Conservation (phyloP, 2,888 invertebrate species). For the Cosmopolites sordidus region DNA sequence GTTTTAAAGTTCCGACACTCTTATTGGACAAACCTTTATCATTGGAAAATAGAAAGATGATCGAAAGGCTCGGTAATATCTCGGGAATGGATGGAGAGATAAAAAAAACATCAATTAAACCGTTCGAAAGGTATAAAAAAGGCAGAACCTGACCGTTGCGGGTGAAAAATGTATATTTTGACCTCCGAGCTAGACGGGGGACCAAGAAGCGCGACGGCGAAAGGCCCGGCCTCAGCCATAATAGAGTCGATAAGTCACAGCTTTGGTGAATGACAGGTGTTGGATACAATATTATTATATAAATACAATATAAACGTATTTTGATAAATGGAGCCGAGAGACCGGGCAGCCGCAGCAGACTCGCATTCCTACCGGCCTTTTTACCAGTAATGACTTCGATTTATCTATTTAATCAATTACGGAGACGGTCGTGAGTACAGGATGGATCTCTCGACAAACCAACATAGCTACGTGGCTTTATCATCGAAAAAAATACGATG, state of each 20-base stretch:
- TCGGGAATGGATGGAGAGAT: too few relatives aligned
- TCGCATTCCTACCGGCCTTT: slow-evolving; percentile 33
- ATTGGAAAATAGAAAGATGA: too few relatives aligned
- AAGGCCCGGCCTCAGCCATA: slow-evolving; percentile 23
- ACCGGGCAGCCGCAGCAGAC: slow-evolving; percentile 31
- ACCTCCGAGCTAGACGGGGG: slow-evolving; percentile 17
- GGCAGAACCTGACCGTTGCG: too few relatives aligned
- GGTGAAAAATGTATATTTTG: slow-evolving; percentile 5
- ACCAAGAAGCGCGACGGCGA: slow-evolving; percentile 8
- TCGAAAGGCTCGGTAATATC: too few relatives aligned
- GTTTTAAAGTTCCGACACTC: too few relatives aligned
- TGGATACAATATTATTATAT: slow-evolving; percentile 34
- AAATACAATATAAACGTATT: slow-evolving; percentile 33
- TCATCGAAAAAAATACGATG: too few relatives aligned
- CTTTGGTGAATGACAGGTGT: slow-evolving; percentile 36
- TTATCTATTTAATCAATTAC: slow-evolving; percentile 35
- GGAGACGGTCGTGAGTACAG: slow-evolving; percentile 1
- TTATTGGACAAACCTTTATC: too few relatives aligned
- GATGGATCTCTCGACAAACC: neutral
- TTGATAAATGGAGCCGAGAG: slow-evolving; percentile 34
- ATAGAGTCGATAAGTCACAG: slow-evolving; percentile 36
- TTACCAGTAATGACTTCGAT: slow-evolving; percentile 31
- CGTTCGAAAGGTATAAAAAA: too few relatives aligned
- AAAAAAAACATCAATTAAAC: slow-evolving; percentile 1
- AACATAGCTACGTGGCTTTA: too few relatives aligned